These are phyloP conservation scores for Amazona vittata DNA, from an alignment of 2,113 vertebrate genomes.

Conservation along the genomic window DNA sequence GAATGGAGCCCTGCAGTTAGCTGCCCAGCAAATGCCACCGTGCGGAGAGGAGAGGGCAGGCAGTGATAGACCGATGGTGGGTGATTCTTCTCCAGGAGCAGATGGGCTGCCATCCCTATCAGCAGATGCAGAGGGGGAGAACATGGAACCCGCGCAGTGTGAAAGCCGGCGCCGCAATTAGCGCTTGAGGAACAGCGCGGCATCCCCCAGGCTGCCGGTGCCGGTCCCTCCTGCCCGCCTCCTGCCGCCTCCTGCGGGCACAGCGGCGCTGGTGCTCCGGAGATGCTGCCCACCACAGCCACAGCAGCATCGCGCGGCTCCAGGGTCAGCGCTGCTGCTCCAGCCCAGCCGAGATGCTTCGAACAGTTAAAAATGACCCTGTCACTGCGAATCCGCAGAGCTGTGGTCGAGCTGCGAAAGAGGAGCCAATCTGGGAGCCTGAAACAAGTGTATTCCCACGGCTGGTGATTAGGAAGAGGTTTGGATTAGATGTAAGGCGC, in stretches of 20 bases:
- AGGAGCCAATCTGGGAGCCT: neutral
- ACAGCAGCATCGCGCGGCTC: neutral
- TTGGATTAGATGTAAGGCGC: neutral
- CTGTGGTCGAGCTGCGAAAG: neutral
- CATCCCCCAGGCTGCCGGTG: neutral
- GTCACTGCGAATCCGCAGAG: neutral
- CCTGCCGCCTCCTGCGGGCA: neutral
- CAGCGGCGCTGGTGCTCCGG: fast-evolving
- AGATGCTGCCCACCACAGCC: neutral
- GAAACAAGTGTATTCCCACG: neutral
- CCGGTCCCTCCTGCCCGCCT: neutral
- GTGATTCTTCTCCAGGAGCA: neutral
- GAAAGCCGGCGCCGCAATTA: neutral
- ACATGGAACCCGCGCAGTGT: neutral
- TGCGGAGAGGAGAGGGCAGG: neutral
- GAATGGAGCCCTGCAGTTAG: neutral
- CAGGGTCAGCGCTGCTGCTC: neutral
- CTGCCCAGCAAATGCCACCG: neutral
- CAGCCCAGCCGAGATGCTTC: neutral
- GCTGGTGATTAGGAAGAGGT: neutral
- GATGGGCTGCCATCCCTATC: neutral
- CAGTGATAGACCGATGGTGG: fast-evolving
- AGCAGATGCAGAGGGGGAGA: neutral
- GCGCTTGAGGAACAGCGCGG: neutral
- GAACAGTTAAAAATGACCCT: neutral